Percentiles rank a stretch among this genome's conserved stretches.
phyloP scores from a whole-genome alignment of 2,113 vertebrate genomes.

The Trachemys scripta region DNA sequence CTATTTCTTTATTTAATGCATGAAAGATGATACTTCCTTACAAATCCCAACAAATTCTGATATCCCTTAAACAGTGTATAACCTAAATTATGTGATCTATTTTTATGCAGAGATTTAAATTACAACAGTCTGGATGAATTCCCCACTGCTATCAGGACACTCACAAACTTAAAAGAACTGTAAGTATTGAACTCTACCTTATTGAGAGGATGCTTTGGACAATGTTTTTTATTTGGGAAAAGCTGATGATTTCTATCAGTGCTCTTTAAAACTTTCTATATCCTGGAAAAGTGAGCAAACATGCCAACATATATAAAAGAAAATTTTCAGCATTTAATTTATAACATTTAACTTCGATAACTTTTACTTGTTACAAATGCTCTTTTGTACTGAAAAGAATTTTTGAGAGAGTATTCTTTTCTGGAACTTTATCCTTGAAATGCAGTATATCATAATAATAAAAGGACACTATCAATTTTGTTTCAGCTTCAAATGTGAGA shows the following conservation, averaged over 20 bases:
- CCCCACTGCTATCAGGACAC: conserved; percentile 87
- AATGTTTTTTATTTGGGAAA: conserved; percentile 32
- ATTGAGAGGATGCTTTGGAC: conserved; percentile 45
- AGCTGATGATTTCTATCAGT: conserved; percentile 43
- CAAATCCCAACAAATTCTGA: not conserved
- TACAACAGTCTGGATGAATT: conserved; percentile 89
- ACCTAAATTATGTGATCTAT: conserved; percentile 48
- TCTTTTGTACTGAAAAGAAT: not conserved
- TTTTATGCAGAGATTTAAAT: conserved; percentile 87
- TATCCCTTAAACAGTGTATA: conserved; percentile 11
- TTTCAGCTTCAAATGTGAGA: not conserved
- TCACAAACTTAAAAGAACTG: conserved; percentile 92
- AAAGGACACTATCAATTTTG: not conserved
- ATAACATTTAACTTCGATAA: not conserved
- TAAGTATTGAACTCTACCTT: conserved; percentile 80
- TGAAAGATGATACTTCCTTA: conserved; percentile 26
- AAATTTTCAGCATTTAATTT: not conserved
- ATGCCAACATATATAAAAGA: conserved; percentile 25
- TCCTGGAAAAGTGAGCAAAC: conserved; percentile 30
- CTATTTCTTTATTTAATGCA: conserved; percentile 15
- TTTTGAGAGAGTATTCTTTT: not conserved
- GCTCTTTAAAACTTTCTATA: conserved; percentile 33
- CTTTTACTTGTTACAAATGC: not conserved
- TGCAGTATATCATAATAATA: not conserved
- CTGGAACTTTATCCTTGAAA: not conserved